These are phyloP conservation scores for Actinemys pallida DNA, from an alignment of 2,113 vertebrate genomes.

Conservation along the genomic window DNA sequence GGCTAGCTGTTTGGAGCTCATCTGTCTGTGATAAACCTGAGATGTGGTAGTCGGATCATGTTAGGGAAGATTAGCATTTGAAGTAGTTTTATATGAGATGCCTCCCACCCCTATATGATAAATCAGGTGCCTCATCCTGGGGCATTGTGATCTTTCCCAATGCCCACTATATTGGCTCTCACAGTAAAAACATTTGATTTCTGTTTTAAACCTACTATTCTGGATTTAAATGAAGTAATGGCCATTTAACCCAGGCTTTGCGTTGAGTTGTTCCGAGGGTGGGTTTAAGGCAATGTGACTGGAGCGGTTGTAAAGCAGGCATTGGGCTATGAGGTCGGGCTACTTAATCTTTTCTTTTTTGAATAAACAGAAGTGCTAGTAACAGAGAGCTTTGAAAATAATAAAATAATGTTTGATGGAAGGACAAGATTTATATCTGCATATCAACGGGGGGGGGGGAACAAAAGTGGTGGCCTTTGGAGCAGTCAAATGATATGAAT, in stretches of 20 bases:
- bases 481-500: not conserved
- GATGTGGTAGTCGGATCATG: not conserved
- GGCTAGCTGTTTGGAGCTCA: not conserved
- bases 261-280: not conserved
- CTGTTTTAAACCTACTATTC: not conserved
- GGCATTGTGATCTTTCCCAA: not conserved
- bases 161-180: not conserved
- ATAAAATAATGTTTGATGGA: fast-evolving
- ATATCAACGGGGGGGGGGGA: not conserved
- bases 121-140: not conserved
- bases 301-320: not conserved
- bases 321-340: not conserved
- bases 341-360: not conserved
- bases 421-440: not conserved
- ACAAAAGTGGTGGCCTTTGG: not conserved
- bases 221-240: not conserved
- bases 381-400: not conserved
- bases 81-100: not conserved
- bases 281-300: not conserved
- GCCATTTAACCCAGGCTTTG: not conserved
- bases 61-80: not conserved
- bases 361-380: not conserved
- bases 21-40: not conserved
- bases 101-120: not conserved
- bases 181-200: not conserved